Evolutionary conservation across 2,888 invertebrate genomes (phyloP).

Genomic region (Agrotis clavis): DNA sequence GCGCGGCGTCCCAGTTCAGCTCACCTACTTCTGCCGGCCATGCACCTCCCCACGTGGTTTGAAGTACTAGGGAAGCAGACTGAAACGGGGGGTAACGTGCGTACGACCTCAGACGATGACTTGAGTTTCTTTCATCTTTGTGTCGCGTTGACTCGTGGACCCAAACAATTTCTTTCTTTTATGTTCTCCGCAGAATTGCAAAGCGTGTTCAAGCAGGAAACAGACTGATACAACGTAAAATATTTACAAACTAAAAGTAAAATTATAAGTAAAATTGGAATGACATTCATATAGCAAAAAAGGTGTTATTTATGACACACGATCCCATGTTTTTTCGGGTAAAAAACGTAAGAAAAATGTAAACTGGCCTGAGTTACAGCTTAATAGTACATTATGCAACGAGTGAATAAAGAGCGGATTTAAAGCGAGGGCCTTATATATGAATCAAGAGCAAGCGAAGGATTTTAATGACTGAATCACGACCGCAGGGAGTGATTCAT

Average conservation of each 20-base stretch:
- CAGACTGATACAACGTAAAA: no score
- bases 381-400: no score
- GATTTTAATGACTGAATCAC: no score
- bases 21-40: constrained; percentile 58
- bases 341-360: neutral
- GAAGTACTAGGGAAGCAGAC: constrained; percentile 3
- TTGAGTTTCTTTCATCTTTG: neutral
- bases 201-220: no score
- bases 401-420: no score
- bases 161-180: neutral
- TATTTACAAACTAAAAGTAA: constrained; percentile 9
- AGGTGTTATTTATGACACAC: neutral
- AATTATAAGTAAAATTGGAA: neutral
- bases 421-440: no score
- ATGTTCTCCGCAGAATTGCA: neutral
- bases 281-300: neutral
- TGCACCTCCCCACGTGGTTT: constrained; percentile 44
- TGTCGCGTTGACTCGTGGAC: neutral
- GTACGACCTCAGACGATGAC: constrained; percentile 2
- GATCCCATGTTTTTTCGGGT: neutral
- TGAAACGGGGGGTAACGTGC: neutral
- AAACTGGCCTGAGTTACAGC: neutral
- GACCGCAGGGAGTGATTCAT: no score
- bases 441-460: no score
- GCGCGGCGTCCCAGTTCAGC: constrained; percentile 47